Percentiles rank a stretch among this genome's conserved stretches.
phyloP scores from a whole-genome alignment of 1,140 invertebrate species.

The Chrysomallon squamiferum region DNA sequence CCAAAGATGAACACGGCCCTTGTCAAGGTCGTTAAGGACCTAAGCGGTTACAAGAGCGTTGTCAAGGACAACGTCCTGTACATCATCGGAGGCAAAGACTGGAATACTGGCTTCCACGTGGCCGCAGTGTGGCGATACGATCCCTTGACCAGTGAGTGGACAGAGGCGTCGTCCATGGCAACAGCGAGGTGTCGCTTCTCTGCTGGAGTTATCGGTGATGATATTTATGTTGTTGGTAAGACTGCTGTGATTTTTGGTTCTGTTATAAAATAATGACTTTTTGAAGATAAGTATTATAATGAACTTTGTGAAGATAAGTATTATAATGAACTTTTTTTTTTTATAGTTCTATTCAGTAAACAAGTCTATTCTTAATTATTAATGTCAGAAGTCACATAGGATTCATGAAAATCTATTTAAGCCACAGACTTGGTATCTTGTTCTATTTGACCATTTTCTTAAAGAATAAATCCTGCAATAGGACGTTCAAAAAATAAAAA shows the following conservation, averaged over 20 bases:
- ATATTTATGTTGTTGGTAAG: constrained; percentile 51
- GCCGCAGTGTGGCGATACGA: constrained; percentile 38
- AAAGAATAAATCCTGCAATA: no score
- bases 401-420: no score
- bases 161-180: constrained; percentile 21
- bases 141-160: constrained; percentile 40
- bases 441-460: no score
- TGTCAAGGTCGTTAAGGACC: constrained; percentile 28
- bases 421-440: no score
- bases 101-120: constrained; percentile 35
- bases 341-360: no score
- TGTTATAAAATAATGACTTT: neutral
- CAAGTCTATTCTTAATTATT: no score
- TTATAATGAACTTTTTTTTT: no score
- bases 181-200: constrained; percentile 45
- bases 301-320: no score
- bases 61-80: constrained; percentile 46
- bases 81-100: constrained; percentile 52
- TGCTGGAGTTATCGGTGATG: constrained; percentile 42
- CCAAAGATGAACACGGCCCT: constrained; percentile 44
- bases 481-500: no score
- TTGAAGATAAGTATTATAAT: no score
- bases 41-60: constrained; percentile 35
- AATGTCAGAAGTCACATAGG: no score
- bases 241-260: neutral